Evolutionary conservation across 2,797 vertebrate genomes (phyloP).

Genomic region (Todus mexicanus): DNA sequence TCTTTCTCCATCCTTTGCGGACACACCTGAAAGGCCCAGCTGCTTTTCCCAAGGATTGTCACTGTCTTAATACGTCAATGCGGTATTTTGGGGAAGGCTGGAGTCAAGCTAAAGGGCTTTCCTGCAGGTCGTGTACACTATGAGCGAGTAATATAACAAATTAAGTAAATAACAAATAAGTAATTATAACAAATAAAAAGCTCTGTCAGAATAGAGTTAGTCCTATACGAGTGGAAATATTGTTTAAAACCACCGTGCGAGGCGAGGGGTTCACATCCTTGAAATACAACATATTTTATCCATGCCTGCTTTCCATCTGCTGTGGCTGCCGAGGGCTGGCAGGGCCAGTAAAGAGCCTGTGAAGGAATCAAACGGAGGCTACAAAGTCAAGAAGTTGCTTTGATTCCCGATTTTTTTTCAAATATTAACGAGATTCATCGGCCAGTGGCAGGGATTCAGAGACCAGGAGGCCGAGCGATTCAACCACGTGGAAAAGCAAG

Average conservation of each 20-base stretch:
- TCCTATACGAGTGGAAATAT: background rate
- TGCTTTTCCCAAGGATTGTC: background rate
- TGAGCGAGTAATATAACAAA: background rate
- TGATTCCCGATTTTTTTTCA: background rate
- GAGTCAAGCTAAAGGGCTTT: background rate
- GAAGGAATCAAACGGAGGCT: background rate
- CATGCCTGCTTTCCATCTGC: background rate
- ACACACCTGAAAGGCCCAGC: background rate
- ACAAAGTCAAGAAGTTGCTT: background rate
- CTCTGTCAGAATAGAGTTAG: background rate
- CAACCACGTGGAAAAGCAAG: background rate
- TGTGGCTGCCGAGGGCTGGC: background rate
- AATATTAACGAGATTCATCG: background rate
- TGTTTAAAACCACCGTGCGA: background rate
- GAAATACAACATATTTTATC: background rate
- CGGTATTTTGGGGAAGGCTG: background rate
- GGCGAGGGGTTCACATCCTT: background rate
- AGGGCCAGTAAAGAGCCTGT: background rate
- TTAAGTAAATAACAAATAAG: too few relatives aligned
- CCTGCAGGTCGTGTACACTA: background rate
- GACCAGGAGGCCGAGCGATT: background rate
- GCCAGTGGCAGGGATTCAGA: background rate
- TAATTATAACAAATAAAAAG: background rate
- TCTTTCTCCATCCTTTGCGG: background rate
- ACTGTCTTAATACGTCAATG: background rate